Conservation (phyloP, 2,888 invertebrate species). For the Ennomos erosarius region DNA sequence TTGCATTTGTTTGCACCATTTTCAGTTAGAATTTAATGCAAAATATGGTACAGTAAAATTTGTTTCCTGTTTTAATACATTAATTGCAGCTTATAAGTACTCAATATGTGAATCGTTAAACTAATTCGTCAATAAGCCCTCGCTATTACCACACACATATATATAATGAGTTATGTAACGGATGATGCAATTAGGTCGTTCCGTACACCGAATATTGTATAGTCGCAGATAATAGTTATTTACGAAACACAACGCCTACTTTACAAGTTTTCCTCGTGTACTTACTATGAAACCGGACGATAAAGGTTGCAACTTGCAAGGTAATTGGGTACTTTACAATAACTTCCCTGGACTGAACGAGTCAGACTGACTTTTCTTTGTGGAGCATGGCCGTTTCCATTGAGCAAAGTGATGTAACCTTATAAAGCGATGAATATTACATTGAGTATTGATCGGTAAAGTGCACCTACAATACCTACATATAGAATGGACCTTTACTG, state of each 20-base stretch:
- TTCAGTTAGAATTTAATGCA: too few species aligned
- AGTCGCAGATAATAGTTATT: slow-evolving; percentile 11
- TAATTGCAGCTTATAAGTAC: not conserved
- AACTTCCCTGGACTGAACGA: slow-evolving; percentile 4
- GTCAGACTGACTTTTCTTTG: slow-evolving; percentile 3
- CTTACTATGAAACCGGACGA: slow-evolving; percentile 7
- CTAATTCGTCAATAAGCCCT: slow-evolving; percentile 15
- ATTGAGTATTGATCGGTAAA: slow-evolving; percentile 37
- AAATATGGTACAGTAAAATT: not conserved
- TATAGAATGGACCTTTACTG: slow-evolving; percentile 2
- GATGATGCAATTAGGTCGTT: slow-evolving; percentile 16
- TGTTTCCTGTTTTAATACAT: not conserved
- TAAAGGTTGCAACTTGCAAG: slow-evolving; percentile 13
- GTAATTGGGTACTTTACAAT: slow-evolving; percentile 17
- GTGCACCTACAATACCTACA: slow-evolving; percentile 11
- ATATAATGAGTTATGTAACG: slow-evolving; percentile 19
- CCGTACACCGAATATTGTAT: slow-evolving; percentile 10
- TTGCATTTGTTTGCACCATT: too few species aligned
- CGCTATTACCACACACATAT: slow-evolving; percentile 1
- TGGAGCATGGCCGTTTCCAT: slow-evolving; percentile 15
- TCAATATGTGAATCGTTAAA: slow-evolving; percentile 11
- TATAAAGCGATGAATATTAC: slow-evolving; percentile 39
- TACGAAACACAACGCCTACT: slow-evolving; percentile 10
- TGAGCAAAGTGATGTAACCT: slow-evolving; percentile 35
- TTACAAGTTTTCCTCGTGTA: slow-evolving; percentile 15